Base-by-base conservation (phyloP, 1,140 invertebrate genomes). In the Brachionus paranguensis region DNA sequence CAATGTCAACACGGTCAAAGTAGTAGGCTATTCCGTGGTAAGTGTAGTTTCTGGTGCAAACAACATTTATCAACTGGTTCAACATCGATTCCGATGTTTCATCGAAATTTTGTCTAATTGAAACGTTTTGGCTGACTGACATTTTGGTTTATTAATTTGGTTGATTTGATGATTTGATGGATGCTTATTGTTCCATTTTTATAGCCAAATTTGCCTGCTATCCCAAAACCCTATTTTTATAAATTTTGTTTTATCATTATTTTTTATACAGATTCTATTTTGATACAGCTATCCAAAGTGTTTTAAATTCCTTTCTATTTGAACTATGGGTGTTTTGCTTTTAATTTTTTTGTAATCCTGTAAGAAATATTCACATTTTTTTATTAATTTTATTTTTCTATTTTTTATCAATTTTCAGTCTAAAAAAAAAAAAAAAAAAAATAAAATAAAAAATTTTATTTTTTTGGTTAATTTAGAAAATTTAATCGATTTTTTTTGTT, bases 1-100 rank as follows among this genome's bases (percentile, higher is more conserved):
- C 93, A 5, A 94, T 91, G 87, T 94, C 93, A 85, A 92, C 92
- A 50, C 93, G 91, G 86, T 93, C 91, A 86, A 94, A 94, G 87
- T 93, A 91, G 86, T 91, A 93, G 3, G 93, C 91, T 93, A 76
- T 50, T 24, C 45, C 43, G 43, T 76, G 72, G n/a, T 50, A 76
- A 11, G 8, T 76, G 45, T 76, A 76, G 47, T 76, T 76, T 50
- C 72, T 50, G 27, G 41, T 76, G 45, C 43, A 29, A 10, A 76
- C 45, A 24, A 76, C 41, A 76, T 76, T 76, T 33, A 76, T 50
- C 43, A 76, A 29, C 43, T 76, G 41, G 17, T 76, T 76, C 12
- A 76, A 50, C 72, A 76, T 76, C 0, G 41, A 47, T 47, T 76
- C 72, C 12, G 43, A 76, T 76, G 72, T 27, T 29, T 76, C 72